Evolutionary conservation across 2,797 vertebrate species (phyloP), one percentile per base, ranked within the genome.

Genomic region (Sebastes itinus): DNA sequence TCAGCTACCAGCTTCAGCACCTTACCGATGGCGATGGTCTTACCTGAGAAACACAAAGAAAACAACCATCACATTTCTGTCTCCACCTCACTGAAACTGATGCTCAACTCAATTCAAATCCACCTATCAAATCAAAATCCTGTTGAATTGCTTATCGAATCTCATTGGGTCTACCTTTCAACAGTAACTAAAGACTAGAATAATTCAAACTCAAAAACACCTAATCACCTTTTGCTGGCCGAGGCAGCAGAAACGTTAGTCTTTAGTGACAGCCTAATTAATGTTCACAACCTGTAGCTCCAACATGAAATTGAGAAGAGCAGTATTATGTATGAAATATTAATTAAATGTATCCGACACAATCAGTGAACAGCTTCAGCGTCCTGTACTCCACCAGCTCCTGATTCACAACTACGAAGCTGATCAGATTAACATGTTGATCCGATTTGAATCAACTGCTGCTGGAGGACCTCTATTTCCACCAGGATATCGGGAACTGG

Each of bases 11-110:
- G 96, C 96, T 99, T 99, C 96, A 99, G 96, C 95, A 99, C 98
- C 95, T 99, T 99, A 84, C 98, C 98, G 87, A 99, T 99, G 92
- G 98, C 98, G 90, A 99, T 99, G 95, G 98, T 99, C 91, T 99
- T 99, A 92, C 98, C 98, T 99, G 93, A 22, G 3, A 66, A 89
- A 42, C 7, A 78, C 2, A 73, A 1, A 70, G 8, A 16, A 42
- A 38, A 23, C n/a, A 64, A 16, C 30, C 2, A 5, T 60, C 58
- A 61, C 18, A 28, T 59, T 16, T 28, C 23, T 27, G 25, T 28
- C 56, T 59, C 56, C 3, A 13, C 56, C 25, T 59, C 55, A 14
- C 23, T 56, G 3, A 14, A 46, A 18, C 55, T 58, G 56, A 58
- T 27, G 52, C 52, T 55, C 52, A n/a, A 22, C 20, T 4, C 8